These are phyloP conservation scores for Bombus consobrinus DNA, from an alignment of 1,140 invertebrate species.

Conservation along the genomic window DNA sequence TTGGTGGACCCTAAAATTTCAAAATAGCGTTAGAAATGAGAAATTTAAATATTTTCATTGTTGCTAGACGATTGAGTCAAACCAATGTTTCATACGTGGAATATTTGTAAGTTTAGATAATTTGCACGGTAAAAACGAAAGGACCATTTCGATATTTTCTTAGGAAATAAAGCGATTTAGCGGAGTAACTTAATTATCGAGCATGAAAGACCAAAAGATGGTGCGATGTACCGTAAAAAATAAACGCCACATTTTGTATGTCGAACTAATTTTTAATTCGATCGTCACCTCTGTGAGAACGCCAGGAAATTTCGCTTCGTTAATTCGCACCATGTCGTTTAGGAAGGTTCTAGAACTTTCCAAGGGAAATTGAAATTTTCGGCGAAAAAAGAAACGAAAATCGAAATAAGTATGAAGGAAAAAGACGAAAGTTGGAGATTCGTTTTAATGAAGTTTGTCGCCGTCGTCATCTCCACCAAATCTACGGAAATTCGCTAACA, in stretches of 20 bases:
- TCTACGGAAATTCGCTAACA: slow-evolving; percentile 22
- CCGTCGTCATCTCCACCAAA: background rate
- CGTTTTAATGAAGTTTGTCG: slow-evolving; percentile 12
- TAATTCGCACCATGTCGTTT: background rate
- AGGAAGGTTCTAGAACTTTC: background rate
- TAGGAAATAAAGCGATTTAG: too few relatives aligned
- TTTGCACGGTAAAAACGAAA: too few relatives aligned
- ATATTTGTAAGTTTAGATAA: too few relatives aligned
- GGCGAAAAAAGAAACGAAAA: background rate
- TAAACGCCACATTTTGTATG: too few relatives aligned
- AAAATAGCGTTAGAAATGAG: background rate
- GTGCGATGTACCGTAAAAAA: too few relatives aligned
- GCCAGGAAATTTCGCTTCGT: background rate
- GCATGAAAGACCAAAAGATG: too few relatives aligned
- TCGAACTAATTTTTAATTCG: too few relatives aligned
- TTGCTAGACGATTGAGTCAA: too few relatives aligned
- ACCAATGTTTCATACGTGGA: too few relatives aligned
- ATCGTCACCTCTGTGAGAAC: background rate
- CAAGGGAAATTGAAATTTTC: background rate
- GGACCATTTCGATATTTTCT: too few relatives aligned
- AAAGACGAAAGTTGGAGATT: background rate
- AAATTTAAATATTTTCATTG: too few relatives aligned
- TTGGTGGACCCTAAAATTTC: slow-evolving; percentile 82
- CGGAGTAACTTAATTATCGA: too few relatives aligned
- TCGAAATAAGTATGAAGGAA: background rate